phyloP scores from a whole-genome alignment of 1,140 invertebrate genomes.

The Trichonephila inaurata region DNA sequence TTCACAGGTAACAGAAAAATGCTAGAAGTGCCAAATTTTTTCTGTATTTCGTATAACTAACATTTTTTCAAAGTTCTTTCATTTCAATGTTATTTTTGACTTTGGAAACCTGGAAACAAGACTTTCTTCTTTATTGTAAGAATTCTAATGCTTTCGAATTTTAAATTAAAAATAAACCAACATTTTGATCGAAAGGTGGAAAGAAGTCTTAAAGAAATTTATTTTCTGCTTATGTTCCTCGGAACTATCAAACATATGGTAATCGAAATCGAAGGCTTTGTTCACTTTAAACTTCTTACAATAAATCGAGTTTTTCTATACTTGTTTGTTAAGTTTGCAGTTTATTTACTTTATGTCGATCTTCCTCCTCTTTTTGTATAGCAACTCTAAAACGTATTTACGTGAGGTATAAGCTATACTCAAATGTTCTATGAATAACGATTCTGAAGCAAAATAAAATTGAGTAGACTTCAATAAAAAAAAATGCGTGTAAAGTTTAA shows the following conservation, averaged over 20 bases:
- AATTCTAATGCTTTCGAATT: too few relatives aligned
- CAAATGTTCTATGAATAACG: constrained; percentile 43
- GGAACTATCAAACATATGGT: background rate
- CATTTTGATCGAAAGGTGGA: background rate
- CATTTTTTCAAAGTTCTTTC: too few relatives aligned
- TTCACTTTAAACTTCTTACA: constrained; percentile 2
- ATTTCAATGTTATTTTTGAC: too few relatives aligned
- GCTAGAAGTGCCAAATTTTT: too few relatives aligned
- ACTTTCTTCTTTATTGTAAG: too few relatives aligned
- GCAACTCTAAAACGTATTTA: constrained; percentile 18
- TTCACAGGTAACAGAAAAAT: too few relatives aligned
- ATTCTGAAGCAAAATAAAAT: constrained; percentile 21
- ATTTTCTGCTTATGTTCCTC: background rate
- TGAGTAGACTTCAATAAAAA: constrained; percentile 23
- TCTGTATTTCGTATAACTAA: too few relatives aligned
- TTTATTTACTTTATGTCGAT: constrained; percentile 25
- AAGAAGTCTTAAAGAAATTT: background rate
- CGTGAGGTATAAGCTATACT: constrained; percentile 3
- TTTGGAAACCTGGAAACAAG: too few relatives aligned
- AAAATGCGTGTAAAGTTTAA: background rate
- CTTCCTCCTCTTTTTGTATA: background rate
- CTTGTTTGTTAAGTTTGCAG: background rate
- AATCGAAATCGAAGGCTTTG: constrained; percentile 19
- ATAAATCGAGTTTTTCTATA: background rate
- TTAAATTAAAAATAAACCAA: background rate